Percentiles rank a stretch among this genome's conserved stretches.
Conservation (phyloP, 2,888 invertebrate species). For the Zaprionus obscuricornis region DNA sequence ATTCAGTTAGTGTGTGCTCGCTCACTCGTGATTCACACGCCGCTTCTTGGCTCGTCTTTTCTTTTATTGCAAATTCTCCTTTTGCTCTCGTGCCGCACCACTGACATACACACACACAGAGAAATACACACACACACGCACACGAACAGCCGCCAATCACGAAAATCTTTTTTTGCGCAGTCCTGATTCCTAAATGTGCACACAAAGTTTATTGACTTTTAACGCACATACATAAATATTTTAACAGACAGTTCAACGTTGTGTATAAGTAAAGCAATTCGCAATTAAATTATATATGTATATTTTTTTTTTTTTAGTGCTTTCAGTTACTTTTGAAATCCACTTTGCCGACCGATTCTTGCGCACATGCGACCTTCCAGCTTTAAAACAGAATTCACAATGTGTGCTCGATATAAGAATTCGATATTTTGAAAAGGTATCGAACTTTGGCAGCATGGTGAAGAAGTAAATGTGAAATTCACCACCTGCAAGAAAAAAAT, state of each 20-base stretch:
- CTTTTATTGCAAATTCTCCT: conserved; percentile 60
- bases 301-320: conserved; percentile 21
- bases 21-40: conserved; percentile 67
- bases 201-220: conserved; percentile 33
- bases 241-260: conserved; percentile 44
- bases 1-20: conserved; percentile 54
- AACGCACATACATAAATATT: conserved; percentile 41
- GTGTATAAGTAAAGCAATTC: conserved; percentile 35
- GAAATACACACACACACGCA: conserved; percentile 27
- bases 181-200: conserved; percentile 46
- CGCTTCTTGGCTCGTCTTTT: conserved; percentile 48
- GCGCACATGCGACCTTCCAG: conserved; percentile 61
- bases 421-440: conserved; percentile 32
- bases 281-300: conserved; percentile 18
- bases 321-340: conserved; percentile 58
- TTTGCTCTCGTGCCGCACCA: conserved; percentile 61
- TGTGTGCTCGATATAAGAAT: conserved; percentile 29
- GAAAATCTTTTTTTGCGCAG: conserved; percentile 57
- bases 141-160: conserved; percentile 56
- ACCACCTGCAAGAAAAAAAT: background rate
- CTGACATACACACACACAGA: conserved; percentile 51
- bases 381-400: conserved; percentile 61
- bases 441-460: conserved; percentile 24
- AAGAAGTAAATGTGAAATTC: conserved; percentile 14
- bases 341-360: conserved; percentile 55